A percentile compares a stretch with the other conserved stretches of the same genome.
Evolutionary conservation across 2,888 invertebrate genomes (phyloP).

Genomic region (Mimumesa dahlbomi): DNA sequence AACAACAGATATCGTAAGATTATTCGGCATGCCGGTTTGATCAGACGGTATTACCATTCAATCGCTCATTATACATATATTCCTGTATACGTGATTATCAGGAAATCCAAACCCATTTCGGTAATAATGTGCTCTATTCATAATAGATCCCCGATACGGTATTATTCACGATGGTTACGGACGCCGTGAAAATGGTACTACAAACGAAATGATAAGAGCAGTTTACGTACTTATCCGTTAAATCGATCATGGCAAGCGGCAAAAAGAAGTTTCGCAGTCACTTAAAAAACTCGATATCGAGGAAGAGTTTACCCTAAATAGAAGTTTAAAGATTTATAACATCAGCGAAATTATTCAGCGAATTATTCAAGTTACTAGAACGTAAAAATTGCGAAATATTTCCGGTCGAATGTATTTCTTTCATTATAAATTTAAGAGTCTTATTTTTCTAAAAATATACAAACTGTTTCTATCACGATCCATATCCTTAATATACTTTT

Average conservation of each 20-base stretch:
- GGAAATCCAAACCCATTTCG: conserved; percentile 16
- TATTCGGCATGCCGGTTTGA: no score
- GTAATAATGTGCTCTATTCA: conserved; percentile 39
- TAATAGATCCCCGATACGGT: conserved; percentile 45
- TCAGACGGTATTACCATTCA: background rate
- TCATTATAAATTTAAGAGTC: no score
- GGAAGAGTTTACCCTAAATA: background rate
- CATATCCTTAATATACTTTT: no score
- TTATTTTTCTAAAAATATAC: no score
- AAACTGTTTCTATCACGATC: no score
- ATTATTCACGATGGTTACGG: conserved; percentile 40
- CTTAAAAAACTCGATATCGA: no score
- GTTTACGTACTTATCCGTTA: background rate
- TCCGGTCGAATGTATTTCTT: no score
- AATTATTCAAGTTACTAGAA: no score
- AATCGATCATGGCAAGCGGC: background rate
- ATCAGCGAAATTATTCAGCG: no score
- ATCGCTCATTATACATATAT: background rate
- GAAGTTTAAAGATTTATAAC: background rate
- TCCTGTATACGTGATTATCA: background rate
- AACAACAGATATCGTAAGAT: no score
- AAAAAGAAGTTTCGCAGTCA: no score
- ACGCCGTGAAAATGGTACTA: conserved; percentile 10
- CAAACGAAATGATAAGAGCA: background rate
- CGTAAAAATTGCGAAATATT: no score